A percentile compares a stretch with the other conserved stretches of the same genome.
Conservation (phyloP, 2,888 invertebrate genomes). For the Epirrhoe tristata region DNA sequence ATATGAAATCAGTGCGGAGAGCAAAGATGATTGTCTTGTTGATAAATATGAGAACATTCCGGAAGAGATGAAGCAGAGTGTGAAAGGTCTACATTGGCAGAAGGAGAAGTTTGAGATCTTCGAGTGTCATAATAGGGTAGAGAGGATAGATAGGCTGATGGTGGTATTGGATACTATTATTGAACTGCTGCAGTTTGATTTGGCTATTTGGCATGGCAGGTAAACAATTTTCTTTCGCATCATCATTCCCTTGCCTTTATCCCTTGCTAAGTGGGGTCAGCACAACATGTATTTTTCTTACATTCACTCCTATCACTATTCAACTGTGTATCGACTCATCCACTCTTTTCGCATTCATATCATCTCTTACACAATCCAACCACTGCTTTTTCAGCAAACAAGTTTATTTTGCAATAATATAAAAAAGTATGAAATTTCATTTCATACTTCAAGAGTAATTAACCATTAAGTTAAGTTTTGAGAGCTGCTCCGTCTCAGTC, state of each 20-base stretch:
- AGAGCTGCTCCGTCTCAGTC: too few relatives aligned
- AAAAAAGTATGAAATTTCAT: too few relatives aligned
- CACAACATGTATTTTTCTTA: neutral
- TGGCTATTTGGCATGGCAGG: slow-evolving; percentile 84
- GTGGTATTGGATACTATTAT: slow-evolving; percentile 78
- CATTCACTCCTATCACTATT: too few relatives aligned
- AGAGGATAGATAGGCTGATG: slow-evolving; percentile 81
- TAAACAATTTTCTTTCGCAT: slow-evolving; percentile 45
- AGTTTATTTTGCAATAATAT: too few relatives aligned
- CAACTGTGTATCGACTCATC: too few relatives aligned
- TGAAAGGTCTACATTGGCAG: slow-evolving; percentile 72
- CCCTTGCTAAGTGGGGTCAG: too few relatives aligned
- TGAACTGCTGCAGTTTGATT: slow-evolving; percentile 83
- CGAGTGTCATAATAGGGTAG: slow-evolving; percentile 66
- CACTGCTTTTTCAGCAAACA: too few relatives aligned
- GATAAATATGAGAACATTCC: slow-evolving; percentile 67
- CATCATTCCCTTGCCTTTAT: neutral
- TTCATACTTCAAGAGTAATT: too few relatives aligned
- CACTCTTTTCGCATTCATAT: too few relatives aligned
- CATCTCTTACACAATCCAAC: too few relatives aligned
- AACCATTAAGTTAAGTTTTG: too few relatives aligned
- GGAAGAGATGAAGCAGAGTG: slow-evolving; percentile 65
- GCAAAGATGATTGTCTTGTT: slow-evolving; percentile 66
- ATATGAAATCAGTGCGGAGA: slow-evolving; percentile 66
- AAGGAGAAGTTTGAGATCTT: slow-evolving; percentile 75